These are phyloP conservation scores for Premnoplex brunnescens DNA, from an alignment of 2,797 vertebrate genomes.

Conservation along the genomic window DNA sequence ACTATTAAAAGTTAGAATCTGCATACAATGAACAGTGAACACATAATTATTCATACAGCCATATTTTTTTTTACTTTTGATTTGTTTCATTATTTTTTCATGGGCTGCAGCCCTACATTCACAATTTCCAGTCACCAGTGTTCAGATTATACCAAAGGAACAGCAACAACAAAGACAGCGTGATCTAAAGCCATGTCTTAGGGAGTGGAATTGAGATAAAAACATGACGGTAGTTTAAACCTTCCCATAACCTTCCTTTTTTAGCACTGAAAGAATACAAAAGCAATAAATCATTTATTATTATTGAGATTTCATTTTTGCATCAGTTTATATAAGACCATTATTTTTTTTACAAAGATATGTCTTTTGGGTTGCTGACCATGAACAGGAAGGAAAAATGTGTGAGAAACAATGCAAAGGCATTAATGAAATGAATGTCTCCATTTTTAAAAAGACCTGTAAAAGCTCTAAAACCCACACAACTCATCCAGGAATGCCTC, in stretches of 20 bases:
- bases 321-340: not conserved
- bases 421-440: not conserved
- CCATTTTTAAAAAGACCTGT: not conserved
- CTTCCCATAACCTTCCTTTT: not conserved
- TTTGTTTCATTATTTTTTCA: not conserved
- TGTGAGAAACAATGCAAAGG: not conserved
- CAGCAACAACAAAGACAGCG: not conserved
- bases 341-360: not conserved
- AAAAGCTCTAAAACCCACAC: accelerated
- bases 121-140: not conserved
- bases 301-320: not conserved
- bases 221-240: not conserved
- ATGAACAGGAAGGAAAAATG: not conserved
- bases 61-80: not conserved
- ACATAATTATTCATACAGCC: not conserved
- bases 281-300: not conserved
- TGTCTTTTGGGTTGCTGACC: not conserved
- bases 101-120: not conserved
- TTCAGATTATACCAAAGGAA: not conserved
- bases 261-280: not conserved
- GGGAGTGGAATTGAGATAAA: not conserved
- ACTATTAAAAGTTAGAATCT: not conserved
- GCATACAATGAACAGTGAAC: not conserved
- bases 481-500: not conserved
- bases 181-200: not conserved